Conservation (phyloP, 2,797 vertebrate genomes). For the Trachops cirrhosus region DNA sequence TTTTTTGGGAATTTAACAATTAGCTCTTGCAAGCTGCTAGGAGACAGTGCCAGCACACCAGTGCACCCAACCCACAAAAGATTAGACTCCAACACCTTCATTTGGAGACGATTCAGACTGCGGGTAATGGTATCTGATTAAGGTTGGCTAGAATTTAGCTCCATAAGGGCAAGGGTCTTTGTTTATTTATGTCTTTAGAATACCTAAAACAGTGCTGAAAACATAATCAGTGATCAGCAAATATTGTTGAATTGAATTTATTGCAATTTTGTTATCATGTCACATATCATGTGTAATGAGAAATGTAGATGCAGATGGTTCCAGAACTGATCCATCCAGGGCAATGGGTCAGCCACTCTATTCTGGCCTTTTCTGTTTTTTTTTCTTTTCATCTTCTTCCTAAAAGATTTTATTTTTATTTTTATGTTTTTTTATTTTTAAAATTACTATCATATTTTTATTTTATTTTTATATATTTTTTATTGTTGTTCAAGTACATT, state of each 20-base stretch:
- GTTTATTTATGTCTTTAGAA: not conserved
- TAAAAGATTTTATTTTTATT: too few relatives aligned
- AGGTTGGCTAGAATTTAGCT: not conserved
- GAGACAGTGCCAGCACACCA: not conserved
- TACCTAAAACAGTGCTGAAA: not conserved
- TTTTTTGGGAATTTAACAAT: not conserved
- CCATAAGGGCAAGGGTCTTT: not conserved
- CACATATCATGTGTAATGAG: not conserved
- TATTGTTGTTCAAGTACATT: too few relatives aligned
- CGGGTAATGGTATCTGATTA: not conserved
- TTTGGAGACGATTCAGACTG: not conserved
- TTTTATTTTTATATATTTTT: too few relatives aligned
- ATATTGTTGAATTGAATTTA: not conserved
- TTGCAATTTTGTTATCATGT: not conserved
- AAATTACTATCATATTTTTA: too few relatives aligned
- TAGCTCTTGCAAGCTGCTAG: not conserved
- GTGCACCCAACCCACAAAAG: not conserved
- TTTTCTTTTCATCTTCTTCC: too few relatives aligned
- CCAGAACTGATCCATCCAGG: not conserved
- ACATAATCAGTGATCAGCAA: not conserved
- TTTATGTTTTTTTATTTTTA: too few relatives aligned
- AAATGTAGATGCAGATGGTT: not conserved
- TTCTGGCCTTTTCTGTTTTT: not conserved
- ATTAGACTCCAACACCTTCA: not conserved
- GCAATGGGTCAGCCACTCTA: not conserved